Percentiles rank a stretch among this genome's conserved stretches.
Conservation (phyloP, 2,888 invertebrate species). For the Macaria liturata region DNA sequence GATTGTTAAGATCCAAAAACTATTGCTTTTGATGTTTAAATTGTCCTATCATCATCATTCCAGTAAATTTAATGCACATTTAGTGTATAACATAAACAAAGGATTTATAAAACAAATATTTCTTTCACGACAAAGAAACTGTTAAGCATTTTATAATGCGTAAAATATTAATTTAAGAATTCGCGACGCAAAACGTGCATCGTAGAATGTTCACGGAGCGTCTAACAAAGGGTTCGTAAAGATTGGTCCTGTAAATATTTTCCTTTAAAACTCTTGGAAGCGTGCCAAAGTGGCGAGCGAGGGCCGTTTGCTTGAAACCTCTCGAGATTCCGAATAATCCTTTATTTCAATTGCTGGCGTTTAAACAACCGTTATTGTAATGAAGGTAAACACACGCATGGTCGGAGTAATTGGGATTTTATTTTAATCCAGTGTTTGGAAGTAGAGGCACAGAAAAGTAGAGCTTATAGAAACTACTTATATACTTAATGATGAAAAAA, state of each 20-base stretch:
- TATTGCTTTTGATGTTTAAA: too few relatives aligned
- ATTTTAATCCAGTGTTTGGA: conserved; percentile 22
- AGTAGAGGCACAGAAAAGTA: too few relatives aligned
- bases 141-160: too few relatives aligned
- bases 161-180: conserved; percentile 36
- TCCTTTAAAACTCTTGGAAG: conserved; percentile 53
- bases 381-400: too few relatives aligned
- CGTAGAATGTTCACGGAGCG: conserved; percentile 39
- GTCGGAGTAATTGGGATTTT: conserved; percentile 16
- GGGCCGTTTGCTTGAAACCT: conserved; percentile 17
- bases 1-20: too few relatives aligned
- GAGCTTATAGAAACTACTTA: too few relatives aligned
- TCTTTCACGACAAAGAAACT: too few relatives aligned
- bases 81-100: neutral
- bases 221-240: conserved; percentile 50
- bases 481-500: too few relatives aligned
- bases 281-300: conserved; percentile 45
- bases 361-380: neutral
- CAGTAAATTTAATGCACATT: neutral
- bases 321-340: conserved; percentile 22
- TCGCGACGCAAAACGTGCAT: conserved; percentile 40
- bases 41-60: neutral
- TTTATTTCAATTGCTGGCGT: conserved; percentile 23
- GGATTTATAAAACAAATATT: too few relatives aligned
- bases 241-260: conserved; percentile 54